A percentile compares a stretch with the other conserved stretches of the same genome.
These are phyloP conservation scores for Cyprinodon tularosa DNA, from an alignment of 2,113 vertebrate genomes.

Conservation along the genomic window DNA sequence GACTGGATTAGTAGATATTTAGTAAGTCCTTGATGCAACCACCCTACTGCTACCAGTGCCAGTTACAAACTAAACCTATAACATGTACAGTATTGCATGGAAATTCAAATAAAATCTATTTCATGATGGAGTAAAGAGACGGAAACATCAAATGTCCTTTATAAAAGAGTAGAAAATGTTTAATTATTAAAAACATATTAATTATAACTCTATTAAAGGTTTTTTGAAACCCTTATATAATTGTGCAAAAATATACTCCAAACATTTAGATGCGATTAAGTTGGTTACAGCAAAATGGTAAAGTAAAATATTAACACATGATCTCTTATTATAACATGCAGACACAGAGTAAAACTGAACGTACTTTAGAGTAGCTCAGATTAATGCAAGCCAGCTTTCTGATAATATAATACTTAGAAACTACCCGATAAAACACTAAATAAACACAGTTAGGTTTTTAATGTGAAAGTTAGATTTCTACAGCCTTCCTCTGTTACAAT, in stretches of 20 bases:
- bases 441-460: constrained; percentile 18
- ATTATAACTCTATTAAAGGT: constrained; percentile 33
- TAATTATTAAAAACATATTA: constrained; percentile 29
- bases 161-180: background rate
- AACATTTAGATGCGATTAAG: constrained; percentile 67
- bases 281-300: constrained; percentile 54
- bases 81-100: background rate
- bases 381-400: constrained; percentile 36
- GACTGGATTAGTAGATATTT: constrained; percentile 45
- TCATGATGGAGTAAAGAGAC: constrained; percentile 20
- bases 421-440: constrained; percentile 4
- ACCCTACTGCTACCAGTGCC: constrained; percentile 24
- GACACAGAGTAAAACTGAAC: constrained; percentile 23
- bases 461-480: constrained; percentile 22
- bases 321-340: constrained; percentile 60
- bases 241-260: constrained; percentile 75
- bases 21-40: constrained; percentile 29
- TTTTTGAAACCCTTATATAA: constrained; percentile 62
- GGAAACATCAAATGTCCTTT: constrained; percentile 2
- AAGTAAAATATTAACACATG: constrained; percentile 44
- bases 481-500: constrained; percentile 15
- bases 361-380: constrained; percentile 18
- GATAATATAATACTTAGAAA: constrained; percentile 32
- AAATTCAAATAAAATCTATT: constrained; percentile 10
- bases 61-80: constrained; percentile 17